Base-by-base conservation (phyloP, 2,113 vertebrate genomes). In the Malurus elegans region DNA sequence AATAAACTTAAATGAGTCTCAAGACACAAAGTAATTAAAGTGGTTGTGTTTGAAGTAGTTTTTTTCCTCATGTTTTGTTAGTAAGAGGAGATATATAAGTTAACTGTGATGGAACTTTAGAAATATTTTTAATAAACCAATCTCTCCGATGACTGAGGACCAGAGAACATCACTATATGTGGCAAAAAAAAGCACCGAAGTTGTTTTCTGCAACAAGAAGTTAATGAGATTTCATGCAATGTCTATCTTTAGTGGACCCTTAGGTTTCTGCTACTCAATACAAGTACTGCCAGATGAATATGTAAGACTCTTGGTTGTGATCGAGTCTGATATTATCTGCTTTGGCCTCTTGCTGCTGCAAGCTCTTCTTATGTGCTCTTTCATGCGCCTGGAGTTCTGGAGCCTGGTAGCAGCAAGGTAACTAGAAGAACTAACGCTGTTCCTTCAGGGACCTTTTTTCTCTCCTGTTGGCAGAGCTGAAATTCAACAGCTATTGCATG, bases 401-500 rank as follows among this genome's bases (percentile, higher is more conserved):
- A 84, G 53, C 0, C 0, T 0, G 1, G n/a, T 53, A 85, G 74
- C 62, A 94, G 56, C 74, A 91, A 71, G 91, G 60, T 89, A 93
- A 62, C 45, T 72, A 93, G 79, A 75, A 78, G 84, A 88, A 80
- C 50, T 74, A 87, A 70, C 0, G 12, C 66, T 75, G 38, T 69
- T 95, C 47, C 83, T 93, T 86, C 53, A 51, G 88, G 92, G 95
- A 93, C 83, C 18, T 51, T 82, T 75, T 83, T 88, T 61, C 10
- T 17, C 38, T 69, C 31, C 50, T 53, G 31, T 87, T 95, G 94
- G 73, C 92, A 74, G 53, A 88, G 57, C 56, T 78, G 93, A 93
- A 79, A 92, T 92, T 96, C 79, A 78, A 92, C 79, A 78, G 73
- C 79, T 90, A 86, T 80, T 84, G 86, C 56, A 9, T 88, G 81